Evolutionary conservation across 2,113 vertebrate genomes (phyloP), one percentile per base, ranked within the genome.

Genomic region (Silurus glanis): DNA sequence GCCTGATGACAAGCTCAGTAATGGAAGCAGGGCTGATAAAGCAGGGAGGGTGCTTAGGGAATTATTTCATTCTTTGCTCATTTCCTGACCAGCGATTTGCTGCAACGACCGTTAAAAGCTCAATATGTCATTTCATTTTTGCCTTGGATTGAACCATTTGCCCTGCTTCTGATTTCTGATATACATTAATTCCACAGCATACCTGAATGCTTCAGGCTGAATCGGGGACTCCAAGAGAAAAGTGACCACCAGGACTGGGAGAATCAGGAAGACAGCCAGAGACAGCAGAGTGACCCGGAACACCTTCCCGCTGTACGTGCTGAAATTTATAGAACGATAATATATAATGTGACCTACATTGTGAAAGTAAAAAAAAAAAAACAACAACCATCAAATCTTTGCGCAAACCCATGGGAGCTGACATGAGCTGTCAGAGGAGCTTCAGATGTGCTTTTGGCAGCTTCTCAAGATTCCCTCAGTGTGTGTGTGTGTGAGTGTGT

Each of bases 191-290:
- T 16, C 9, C 13, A 17, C 6, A 55, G 14, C 89, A 37, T 92
- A 98, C 98, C 95, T 97, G 92, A 99, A 94, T 21, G 91, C 93
- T 7, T 97, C 96, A 0, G 97, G 97, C 0, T 98, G 95, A 91
- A 99, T 97, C 17, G 97, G 97, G 21, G 96, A 98, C 84, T 99
- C 96, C 83, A 99, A 88, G 5, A 99, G 89, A 91, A 98, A 83
- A 83, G 96, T 80, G 69, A 97, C 93, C 75, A 96, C 93, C 10
- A 99, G 92, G 13, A 98, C 90, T 2, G 96, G 97, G 76, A 98
- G 87, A 0, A 96, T 83, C 69, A 99, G 89, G 45, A 94, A 94
- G 0, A 91, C 90, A 3, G 95, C 96, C 89, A 99, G 89, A 45
- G 95, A 95, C 80, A 97, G 85, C 78, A 99, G 94, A 0, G 97